Evolutionary conservation across 2,113 vertebrate species (phyloP), one percentile per base, ranked within the genome.

Genomic region (Paramisgurnus dabryanus): DNA sequence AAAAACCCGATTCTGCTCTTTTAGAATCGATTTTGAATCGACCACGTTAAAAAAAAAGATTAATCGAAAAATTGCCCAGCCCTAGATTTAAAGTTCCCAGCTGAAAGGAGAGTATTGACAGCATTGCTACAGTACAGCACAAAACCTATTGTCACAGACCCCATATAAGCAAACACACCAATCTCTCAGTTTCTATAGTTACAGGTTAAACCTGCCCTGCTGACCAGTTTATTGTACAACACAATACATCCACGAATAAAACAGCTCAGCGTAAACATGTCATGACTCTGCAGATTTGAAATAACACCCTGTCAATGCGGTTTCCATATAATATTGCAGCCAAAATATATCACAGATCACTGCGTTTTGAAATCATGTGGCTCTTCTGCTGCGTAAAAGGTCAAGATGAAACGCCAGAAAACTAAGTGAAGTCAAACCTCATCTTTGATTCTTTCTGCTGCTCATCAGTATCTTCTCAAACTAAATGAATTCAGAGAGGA

Each of bases 381-480:
- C 22, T 81, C 73, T 77, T 64, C 63, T 58, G 69, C n/a, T 63
- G 15, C 60, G 47, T 67, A 17, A 76, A 71, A 82, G 67, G 80
- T 82, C 67, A 67, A 73, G 78, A 80, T 85, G 76, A 85, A 85
- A 85, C 63, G 66, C 67, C 64, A 72, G 68, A 81, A 60, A 81
- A 79, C 49, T 81, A 81, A 81, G 55, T 76, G 80, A 85, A 81
- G 84, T 85, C 84, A 85, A 85, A 85, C 72, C 70, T 72, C 11
- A n/a, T 49, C 80, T 85, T 85, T 85, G 80, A 85, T 85, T 80
- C 71, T 69, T 34, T 72, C 77, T 77, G 61, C 63, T 72, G 72
- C 77, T 82, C 72, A 85, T 82, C 80, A 82, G 72, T 57, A 85
- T 82, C 77, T 77, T 64, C 80, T 85, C 77, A 85, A 80, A 80